Base-by-base conservation (phyloP, 2,888 invertebrate genomes). In the Camponotus fellah region DNA sequence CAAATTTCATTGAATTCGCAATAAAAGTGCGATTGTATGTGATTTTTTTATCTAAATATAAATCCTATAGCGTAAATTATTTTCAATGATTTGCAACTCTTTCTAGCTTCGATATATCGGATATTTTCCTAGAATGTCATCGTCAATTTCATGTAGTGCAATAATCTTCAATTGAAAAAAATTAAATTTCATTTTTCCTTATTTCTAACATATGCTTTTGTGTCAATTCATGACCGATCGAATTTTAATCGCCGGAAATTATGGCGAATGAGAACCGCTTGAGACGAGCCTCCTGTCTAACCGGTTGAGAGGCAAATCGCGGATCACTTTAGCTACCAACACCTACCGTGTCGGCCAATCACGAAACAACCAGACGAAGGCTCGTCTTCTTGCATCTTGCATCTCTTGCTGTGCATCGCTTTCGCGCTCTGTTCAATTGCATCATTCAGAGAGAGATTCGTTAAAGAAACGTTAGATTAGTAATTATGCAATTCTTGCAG, bases 251-350 rank as follows among this genome's bases (percentile, higher is more conserved):
- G n/a, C 58, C 17, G 21, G 5, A 12, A 40, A 3, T 43, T n/a
- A 14, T 40, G 21, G 4, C 4, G 40, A 43, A 81, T 91, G 91
- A 87, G 90, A 86, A 72, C 85, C 89, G 43, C 88, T 86, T 66
- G 46, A 85, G 86, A 64, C 90, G 90, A 91, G 91, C 91, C 91
- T 49, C 89, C 82, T 64, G 83, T 80, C 82, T 43, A 80, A 86
- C 75, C 85, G 83, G 80, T 76, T 65, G 69, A 65, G n/a, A n/a
- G 34, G 46, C 91, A 87, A 91, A 90, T 90, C 75, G 65, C 49
- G 32, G 49, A 17, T 32, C 72, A 66, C 5, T 34, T 26, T 62
- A 32, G 34, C 46, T 32, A 84, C 68, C 89, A 85, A 90, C 90
- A 84, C 90, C 90, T 90, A 83, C 86, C n/a, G 58, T 40, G 71